phyloP scores from a whole-genome alignment of 2,888 invertebrate genomes.

The Catocala sponsa region DNA sequence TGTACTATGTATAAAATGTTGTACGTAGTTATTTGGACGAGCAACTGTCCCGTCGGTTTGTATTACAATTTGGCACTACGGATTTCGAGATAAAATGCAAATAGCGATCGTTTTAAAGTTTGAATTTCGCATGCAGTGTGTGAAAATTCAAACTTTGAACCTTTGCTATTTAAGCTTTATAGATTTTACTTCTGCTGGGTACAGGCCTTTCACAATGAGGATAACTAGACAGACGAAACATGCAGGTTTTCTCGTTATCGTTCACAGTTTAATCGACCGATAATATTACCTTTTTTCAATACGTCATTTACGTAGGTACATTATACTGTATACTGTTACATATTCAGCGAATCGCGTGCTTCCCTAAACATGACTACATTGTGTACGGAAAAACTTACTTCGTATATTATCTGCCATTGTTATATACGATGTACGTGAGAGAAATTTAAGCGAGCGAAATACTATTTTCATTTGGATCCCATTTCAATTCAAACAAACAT shows the following conservation, averaged over 20 bases:
- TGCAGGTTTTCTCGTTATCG: too few relatives aligned
- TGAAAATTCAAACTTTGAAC: too few relatives aligned
- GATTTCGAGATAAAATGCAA: slow-evolving; percentile 30
- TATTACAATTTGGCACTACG: slow-evolving; percentile 44
- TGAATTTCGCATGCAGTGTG: neutral
- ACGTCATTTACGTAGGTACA: neutral
- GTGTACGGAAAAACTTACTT: neutral
- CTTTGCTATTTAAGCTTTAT: too few relatives aligned
- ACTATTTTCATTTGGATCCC: neutral
- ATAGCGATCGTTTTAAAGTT: slow-evolving; percentile 31
- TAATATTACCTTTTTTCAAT: too few relatives aligned
- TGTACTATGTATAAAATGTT: slow-evolving; percentile 26
- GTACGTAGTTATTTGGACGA: slow-evolving; percentile 45
- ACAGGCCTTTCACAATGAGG: too few relatives aligned
- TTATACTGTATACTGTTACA: too few relatives aligned
- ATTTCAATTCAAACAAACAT: neutral
- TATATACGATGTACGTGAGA: neutral
- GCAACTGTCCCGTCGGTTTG: slow-evolving; percentile 24
- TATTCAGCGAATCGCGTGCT: too few relatives aligned
- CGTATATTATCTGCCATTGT: neutral
- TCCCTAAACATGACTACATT: neutral
- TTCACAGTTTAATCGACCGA: too few relatives aligned
- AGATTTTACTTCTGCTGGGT: too few relatives aligned
- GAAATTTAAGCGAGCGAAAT: neutral
- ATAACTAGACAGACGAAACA: too few relatives aligned